A percentile compares a stretch with the other conserved stretches of the same genome.
These are phyloP conservation scores for Otus sunia DNA, from an alignment of 2,113 vertebrate genomes.

Conservation along the genomic window DNA sequence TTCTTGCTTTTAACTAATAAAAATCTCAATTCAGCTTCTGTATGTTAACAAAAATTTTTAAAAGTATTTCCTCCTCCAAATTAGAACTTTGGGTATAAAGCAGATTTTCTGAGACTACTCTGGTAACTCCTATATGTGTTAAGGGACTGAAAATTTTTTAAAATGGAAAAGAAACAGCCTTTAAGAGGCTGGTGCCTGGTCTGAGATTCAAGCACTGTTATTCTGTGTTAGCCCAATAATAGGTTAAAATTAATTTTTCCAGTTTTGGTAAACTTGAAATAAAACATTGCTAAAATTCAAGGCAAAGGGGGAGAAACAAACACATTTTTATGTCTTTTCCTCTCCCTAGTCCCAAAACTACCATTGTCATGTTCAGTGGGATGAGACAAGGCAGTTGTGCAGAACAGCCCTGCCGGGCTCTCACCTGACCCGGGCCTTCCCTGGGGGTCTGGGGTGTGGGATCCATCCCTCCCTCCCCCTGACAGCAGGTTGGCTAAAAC, in stretches of 20 bases:
- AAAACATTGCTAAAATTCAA: not conserved
- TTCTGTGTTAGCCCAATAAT: not conserved
- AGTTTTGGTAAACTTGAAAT: not conserved
- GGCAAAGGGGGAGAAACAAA: not conserved
- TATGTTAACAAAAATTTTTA: not conserved
- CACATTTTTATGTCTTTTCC: not conserved
- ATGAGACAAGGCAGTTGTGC: rapidly evolving
- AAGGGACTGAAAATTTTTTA: not conserved
- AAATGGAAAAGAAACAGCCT: not conserved
- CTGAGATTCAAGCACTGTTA: not conserved
- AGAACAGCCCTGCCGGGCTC: not conserved
- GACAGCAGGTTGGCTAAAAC: not conserved
- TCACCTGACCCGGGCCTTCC: no score
- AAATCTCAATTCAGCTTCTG: not conserved
- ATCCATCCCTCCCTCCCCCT: not conserved
- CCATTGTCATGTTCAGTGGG: not conserved
- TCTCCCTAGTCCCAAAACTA: not conserved
- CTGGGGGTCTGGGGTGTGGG: no score
- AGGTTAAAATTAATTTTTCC: not conserved
- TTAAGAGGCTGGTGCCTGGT: not conserved
- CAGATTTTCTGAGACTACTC: not conserved
- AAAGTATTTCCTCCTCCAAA: not conserved
- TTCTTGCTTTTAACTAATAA: not conserved
- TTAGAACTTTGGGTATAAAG: not conserved
- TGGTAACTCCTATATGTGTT: no score